A percentile compares a stretch with the other conserved stretches of the same genome.
These are phyloP conservation scores for Holacanthus passer DNA, from an alignment of 2,113 vertebrate species.

Conservation along the genomic window DNA sequence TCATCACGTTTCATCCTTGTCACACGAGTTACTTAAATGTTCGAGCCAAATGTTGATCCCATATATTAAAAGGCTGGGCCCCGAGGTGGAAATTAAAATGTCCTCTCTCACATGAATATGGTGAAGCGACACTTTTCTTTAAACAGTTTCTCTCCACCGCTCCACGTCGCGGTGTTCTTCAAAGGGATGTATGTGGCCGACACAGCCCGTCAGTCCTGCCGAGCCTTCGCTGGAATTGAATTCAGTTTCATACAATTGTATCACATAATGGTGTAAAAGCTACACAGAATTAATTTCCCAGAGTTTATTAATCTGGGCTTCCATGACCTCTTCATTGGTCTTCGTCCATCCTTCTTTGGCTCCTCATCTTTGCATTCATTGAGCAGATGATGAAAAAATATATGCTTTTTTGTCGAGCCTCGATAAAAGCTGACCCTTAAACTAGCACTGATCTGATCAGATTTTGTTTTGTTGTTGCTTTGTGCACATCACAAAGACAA, in stretches of 20 bases:
- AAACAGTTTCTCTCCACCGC: background rate
- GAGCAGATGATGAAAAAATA: background rate
- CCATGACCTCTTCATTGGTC: background rate
- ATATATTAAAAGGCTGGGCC: background rate
- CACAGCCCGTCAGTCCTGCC: background rate
- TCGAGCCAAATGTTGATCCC: background rate
- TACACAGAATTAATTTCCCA: background rate
- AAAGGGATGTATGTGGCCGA: background rate
- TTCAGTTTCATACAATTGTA: background rate
- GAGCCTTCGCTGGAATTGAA: background rate
- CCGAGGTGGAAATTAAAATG: background rate
- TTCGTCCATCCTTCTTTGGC: background rate
- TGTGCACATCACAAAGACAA: too few species aligned
- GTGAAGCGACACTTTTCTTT: background rate
- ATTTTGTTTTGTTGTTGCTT: too few species aligned
- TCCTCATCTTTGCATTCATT: background rate
- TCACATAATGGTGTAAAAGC: constrained; percentile 2
- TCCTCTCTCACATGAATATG: background rate
- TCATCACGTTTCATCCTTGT: background rate
- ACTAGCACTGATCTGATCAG: too few species aligned
- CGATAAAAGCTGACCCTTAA: background rate
- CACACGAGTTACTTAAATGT: background rate
- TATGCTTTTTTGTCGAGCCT: background rate
- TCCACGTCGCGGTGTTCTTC: background rate
- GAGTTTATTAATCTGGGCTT: background rate